These are phyloP conservation scores for Misgurnus mizolepis DNA, from an alignment of 2,113 vertebrate genomes.

Conservation along the genomic window DNA sequence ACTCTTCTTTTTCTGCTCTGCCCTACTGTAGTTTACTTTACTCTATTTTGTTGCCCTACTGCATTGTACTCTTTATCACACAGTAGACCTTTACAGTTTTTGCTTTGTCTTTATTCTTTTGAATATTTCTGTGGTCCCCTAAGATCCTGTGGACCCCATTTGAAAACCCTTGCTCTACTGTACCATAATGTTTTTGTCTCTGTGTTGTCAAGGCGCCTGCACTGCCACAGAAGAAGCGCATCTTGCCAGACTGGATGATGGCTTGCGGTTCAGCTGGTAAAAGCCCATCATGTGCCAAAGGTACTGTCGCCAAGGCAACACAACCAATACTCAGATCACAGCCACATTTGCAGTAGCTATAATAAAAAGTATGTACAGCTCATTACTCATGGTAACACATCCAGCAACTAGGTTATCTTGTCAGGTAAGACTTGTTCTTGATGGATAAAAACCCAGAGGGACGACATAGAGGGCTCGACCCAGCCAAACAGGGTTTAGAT, in stretches of 20 bases:
- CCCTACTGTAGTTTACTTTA: too few relatives aligned
- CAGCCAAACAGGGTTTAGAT: background rate
- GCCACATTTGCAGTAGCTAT: too few relatives aligned
- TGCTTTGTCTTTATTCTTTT: too few relatives aligned
- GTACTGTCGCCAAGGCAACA: conserved; percentile 34
- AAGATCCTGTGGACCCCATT: too few relatives aligned
- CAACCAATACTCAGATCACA: background rate
- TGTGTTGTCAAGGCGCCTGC: background rate
- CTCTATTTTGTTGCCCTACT: too few relatives aligned
- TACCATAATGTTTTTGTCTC: background rate
- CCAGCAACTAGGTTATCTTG: background rate
- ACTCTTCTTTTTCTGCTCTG: too few relatives aligned
- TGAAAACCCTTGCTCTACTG: too few relatives aligned
- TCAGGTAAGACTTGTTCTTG: background rate
- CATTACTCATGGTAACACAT: background rate
- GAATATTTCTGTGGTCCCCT: too few relatives aligned
- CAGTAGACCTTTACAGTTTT: too few relatives aligned
- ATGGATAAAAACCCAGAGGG: background rate
- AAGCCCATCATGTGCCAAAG: conserved; percentile 54
- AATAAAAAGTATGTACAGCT: background rate
- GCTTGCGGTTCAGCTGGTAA: conserved; percentile 48
- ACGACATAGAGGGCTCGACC: background rate
- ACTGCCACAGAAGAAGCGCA: conserved; percentile 69
- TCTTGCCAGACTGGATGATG: conserved; percentile 90
- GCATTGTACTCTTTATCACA: too few relatives aligned